Conservation (phyloP, 2,797 vertebrate species). For the Trachurus trachurus region DNA sequence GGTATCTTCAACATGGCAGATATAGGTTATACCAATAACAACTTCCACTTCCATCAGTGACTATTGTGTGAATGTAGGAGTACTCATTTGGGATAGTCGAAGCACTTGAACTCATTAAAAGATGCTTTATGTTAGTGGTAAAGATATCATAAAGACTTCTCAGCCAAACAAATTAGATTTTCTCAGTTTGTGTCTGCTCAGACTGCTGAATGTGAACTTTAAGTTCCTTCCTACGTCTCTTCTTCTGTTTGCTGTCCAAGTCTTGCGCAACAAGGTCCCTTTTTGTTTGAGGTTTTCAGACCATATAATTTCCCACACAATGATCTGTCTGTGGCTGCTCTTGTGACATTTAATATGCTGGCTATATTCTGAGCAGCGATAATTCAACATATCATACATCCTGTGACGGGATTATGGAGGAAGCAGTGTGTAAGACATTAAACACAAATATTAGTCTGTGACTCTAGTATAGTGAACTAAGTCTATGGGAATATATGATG, state of each 20-base stretch:
- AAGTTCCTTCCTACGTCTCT: slow-evolving; percentile 47
- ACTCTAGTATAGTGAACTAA: not conserved
- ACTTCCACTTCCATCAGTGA: not conserved
- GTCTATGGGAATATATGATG: not conserved
- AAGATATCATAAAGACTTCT: slow-evolving; percentile 1
- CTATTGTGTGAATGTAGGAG: not conserved
- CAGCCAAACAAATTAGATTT: slow-evolving; percentile 32
- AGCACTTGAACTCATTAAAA: slow-evolving; percentile 7
- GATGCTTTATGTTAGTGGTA: slow-evolving; percentile 4
- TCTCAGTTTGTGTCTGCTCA: slow-evolving; percentile 35
- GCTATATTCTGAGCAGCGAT: not conserved
- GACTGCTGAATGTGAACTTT: slow-evolving; percentile 64
- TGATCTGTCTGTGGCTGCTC: slow-evolving; percentile 27
- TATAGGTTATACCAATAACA: not conserved
- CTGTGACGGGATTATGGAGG: not conserved
- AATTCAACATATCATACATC: not conserved
- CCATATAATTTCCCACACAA: slow-evolving; percentile 42
- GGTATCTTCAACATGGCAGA: not conserved
- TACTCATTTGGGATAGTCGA: not conserved
- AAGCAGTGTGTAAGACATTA: not conserved
- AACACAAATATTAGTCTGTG: not conserved
- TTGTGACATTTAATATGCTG: slow-evolving; percentile 43
- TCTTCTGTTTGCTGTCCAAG: slow-evolving; percentile 35
- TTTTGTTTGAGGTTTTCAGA: slow-evolving; percentile 58
- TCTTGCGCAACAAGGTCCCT: slow-evolving; percentile 63